phyloP scores from a whole-genome alignment of 2,888 invertebrate species.

The Lingula anatina region DNA sequence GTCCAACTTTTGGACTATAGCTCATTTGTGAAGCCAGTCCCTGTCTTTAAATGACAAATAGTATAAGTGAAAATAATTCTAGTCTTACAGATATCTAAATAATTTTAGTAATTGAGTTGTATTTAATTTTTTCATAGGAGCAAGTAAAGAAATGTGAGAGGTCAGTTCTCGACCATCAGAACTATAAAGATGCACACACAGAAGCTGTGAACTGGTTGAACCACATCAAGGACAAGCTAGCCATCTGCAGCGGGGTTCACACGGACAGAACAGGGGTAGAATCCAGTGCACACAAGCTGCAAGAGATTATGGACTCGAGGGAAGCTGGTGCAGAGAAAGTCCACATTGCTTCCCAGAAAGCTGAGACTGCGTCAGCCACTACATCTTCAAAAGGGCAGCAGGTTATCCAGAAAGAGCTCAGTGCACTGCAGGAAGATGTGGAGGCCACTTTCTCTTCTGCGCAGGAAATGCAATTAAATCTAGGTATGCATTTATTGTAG shows the following conservation, averaged over 20 bases:
- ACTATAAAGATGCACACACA: conserved; percentile 75
- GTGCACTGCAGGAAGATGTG: conserved; percentile 31
- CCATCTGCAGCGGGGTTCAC: conserved; percentile 30
- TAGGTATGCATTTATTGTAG: conserved; percentile 18
- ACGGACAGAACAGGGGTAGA: conserved; percentile 39
- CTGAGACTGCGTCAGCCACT: conserved; percentile 60
- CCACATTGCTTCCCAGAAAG: conserved; percentile 68
- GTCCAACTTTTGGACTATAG: too few species aligned
- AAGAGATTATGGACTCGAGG: conserved; percentile 72
- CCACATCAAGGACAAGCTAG: conserved; percentile 65
- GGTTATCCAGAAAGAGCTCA: conserved; percentile 37
- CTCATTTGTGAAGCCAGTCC: too few species aligned
- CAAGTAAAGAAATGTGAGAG: too few species aligned
- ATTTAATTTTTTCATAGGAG: too few species aligned
- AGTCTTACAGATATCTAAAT: too few species aligned
- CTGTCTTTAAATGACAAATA: too few species aligned
- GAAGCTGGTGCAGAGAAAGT: conserved; percentile 75
- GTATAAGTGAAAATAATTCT: too few species aligned
- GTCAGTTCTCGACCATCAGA: conserved; percentile 80
- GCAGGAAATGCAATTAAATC: conserved; percentile 21
- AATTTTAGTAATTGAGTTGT: too few species aligned
- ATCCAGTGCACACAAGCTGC: too few species aligned
- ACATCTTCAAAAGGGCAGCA: conserved; percentile 80
- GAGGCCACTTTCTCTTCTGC: conserved; percentile 32
- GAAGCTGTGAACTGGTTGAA: conserved; percentile 81